Conservation (phyloP, 2,113 vertebrate species). For the Lampris megalopsis region DNA sequence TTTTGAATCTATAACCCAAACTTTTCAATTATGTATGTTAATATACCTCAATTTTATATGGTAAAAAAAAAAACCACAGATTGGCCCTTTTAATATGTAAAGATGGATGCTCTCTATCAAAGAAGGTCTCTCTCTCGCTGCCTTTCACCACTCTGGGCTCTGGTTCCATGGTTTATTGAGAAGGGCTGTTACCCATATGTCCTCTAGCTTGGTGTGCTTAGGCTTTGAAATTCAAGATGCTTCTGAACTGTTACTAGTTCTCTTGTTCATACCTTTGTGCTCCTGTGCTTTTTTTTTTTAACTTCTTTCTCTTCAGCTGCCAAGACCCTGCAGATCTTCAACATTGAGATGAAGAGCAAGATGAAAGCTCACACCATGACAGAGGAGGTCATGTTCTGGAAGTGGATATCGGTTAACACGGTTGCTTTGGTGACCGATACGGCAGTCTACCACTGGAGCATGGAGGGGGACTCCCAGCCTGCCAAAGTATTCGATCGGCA, state of each 20-base stretch:
- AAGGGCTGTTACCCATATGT: neutral
- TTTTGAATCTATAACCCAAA: no score
- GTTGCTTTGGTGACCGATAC: slow-evolving; percentile 92
- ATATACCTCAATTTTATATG: no score
- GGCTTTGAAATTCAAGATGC: neutral
- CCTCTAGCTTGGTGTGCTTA: neutral
- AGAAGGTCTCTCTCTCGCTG: neutral
- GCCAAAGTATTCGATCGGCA: slow-evolving; percentile 93
- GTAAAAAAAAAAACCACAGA: no score
- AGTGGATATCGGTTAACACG: slow-evolving; percentile 93
- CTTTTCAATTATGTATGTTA: no score
- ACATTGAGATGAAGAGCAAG: slow-evolving; percentile 97
- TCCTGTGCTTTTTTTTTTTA: neutral
- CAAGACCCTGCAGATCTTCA: slow-evolving; percentile 95
- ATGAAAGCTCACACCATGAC: slow-evolving; percentile 93
- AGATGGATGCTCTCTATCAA: neutral
- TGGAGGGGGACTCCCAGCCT: slow-evolving; percentile 93
- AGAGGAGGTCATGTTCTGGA: slow-evolving; percentile 96
- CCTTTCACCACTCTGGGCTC: neutral
- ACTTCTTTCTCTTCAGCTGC: slow-evolving; percentile 81
- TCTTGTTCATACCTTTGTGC: slow-evolving; percentile 1
- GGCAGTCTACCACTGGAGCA: slow-evolving; percentile 93
- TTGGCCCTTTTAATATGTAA: no score
- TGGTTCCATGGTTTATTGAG: neutral
- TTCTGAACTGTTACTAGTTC: neutral